These are phyloP conservation scores for Montipora sp. DNA, from an alignment of 64 coral and sea anemone genomes.

Conservation along the genomic window DNA sequence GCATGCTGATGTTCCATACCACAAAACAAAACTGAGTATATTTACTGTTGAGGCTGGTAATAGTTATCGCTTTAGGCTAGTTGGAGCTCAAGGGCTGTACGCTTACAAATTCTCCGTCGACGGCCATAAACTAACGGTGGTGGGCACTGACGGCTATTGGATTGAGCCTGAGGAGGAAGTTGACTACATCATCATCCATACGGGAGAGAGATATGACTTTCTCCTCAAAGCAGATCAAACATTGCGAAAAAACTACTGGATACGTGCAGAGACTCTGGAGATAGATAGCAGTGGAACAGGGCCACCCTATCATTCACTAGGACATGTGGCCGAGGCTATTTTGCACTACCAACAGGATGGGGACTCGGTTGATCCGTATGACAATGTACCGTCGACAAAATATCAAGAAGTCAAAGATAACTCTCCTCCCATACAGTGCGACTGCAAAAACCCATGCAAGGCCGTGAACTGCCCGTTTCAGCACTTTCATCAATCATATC, in stretches of 20 bases:
- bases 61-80: constrained; percentile 66
- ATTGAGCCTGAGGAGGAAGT: constrained; percentile 31
- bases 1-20: constrained; percentile 50
- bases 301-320: constrained; percentile 35
- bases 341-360: constrained; percentile 32
- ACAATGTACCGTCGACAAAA: neutral
- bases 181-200: constrained; percentile 69
- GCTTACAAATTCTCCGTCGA: constrained; percentile 74
- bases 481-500: neutral
- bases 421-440: neutral
- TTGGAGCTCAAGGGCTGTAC: constrained; percentile 68
- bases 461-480: constrained; percentile 80
- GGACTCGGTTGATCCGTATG: constrained; percentile 2
- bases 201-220: constrained; percentile 81
- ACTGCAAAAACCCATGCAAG: neutral
- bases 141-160: constrained; percentile 68
- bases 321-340: constrained; percentile 57
- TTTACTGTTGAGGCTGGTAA: constrained; percentile 54
- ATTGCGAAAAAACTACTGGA: constrained; percentile 34
- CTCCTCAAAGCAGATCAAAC: constrained; percentile 47
- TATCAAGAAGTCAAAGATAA: neutral
- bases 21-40: constrained; percentile 56
- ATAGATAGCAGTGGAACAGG: neutral
- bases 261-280: constrained; percentile 56
- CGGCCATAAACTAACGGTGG: constrained; percentile 64